These are phyloP conservation scores for Lasiurus borealis DNA, from an alignment of 2,113 vertebrate species.

Conservation along the genomic window DNA sequence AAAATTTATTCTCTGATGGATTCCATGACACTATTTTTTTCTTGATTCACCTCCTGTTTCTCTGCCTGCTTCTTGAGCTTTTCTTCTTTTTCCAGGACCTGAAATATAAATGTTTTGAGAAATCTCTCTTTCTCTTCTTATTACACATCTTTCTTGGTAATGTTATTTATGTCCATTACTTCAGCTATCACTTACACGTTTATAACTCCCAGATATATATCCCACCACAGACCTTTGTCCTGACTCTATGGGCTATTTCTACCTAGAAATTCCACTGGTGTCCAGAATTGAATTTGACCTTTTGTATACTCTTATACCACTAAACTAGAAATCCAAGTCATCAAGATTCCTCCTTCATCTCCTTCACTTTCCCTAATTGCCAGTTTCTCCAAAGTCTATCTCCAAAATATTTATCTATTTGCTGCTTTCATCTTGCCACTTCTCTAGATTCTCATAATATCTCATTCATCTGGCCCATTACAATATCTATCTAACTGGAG, in stretches of 20 bases:
- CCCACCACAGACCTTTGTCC: not conserved
- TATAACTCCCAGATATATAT: not conserved
- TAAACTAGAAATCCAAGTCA: slow-evolving; percentile 14
- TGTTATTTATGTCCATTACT: not conserved
- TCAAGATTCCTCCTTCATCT: not conserved
- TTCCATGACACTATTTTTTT: slow-evolving; percentile 1
- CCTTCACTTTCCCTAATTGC: not conserved
- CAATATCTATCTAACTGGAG: not conserved
- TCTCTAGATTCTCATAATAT: slow-evolving; percentile 1
- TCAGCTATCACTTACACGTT: not conserved
- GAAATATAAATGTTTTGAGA: not conserved
- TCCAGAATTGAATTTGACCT: not conserved
- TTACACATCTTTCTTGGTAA: slow-evolving; percentile 12
- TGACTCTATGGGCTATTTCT: not conserved
- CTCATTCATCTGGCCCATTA: not conserved
- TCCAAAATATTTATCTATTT: not conserved
- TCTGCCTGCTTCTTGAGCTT: not conserved
- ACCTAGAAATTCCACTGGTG: slow-evolving; percentile 31
- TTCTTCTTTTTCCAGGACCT: not conserved
- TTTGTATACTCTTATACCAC: not conserved
- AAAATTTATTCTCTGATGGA: slow-evolving; percentile 46
- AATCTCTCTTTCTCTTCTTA: slow-evolving; percentile 10
- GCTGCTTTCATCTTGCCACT: not conserved
- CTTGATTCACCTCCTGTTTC: not conserved
- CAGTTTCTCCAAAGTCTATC: not conserved